These are phyloP conservation scores for Geotrupes spiniger DNA, from an alignment of 2,888 invertebrate species.

Conservation along the genomic window DNA sequence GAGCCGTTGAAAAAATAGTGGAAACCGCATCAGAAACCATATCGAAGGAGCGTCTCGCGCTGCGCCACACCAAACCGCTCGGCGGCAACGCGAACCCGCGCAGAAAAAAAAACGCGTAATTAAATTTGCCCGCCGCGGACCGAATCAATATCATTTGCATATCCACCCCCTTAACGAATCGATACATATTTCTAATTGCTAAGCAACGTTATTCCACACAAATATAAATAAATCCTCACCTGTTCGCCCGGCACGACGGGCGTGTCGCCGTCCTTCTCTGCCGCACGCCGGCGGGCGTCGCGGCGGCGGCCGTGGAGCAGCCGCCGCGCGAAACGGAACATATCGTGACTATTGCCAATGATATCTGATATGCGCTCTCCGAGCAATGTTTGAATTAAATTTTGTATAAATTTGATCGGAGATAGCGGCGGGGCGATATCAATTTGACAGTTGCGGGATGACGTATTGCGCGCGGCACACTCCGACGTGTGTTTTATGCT, in stretches of 20 bases:
- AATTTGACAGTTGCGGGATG: conserved; percentile 42
- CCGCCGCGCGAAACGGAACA: conserved; percentile 19
- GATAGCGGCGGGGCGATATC: conserved; percentile 39
- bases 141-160: conserved; percentile 5
- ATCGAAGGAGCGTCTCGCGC: too few relatives aligned
- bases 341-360: conserved; percentile 47
- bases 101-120: conserved; percentile 1
- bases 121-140: conserved; percentile 4
- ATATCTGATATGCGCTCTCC: conserved; percentile 41
- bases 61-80: too few relatives aligned
- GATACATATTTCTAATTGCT: conserved; percentile 41
- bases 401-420: conserved; percentile 49
- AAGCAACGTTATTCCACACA: conserved; percentile 46
- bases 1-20: too few relatives aligned
- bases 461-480: conserved; percentile 23
- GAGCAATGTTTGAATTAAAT: conserved; percentile 47
- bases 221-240: conserved; percentile 35
- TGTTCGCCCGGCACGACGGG: conserved; percentile 18
- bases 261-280: conserved; percentile 22
- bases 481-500: neutral
- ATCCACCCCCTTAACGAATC: conserved; percentile 7
- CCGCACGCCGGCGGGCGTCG: conserved; percentile 8
- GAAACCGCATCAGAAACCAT: too few relatives aligned
- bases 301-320: conserved; percentile 1
- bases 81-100: too few relatives aligned